These are phyloP conservation scores for Misgurnus mizolepis DNA, from an alignment of 2,113 vertebrate genomes.

Conservation along the genomic window DNA sequence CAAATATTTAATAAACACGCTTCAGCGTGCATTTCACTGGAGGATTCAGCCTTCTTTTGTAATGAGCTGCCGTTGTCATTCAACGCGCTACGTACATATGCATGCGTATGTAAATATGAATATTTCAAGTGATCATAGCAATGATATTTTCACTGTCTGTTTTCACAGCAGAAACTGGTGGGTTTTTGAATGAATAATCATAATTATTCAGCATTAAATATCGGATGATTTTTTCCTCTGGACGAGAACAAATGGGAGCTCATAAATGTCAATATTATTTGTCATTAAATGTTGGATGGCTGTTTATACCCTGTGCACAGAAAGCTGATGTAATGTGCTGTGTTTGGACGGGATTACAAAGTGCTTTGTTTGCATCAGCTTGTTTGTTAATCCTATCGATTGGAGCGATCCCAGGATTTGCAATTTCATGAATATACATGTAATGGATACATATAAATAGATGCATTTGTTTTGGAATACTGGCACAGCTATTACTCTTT, in stretches of 20 bases:
- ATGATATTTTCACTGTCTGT: background rate
- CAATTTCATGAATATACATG: conserved; percentile 48
- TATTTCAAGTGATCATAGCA: conserved; percentile 1
- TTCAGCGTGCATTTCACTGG: conserved; percentile 7
- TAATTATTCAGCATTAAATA: too few species aligned
- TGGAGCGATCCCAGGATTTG: conserved; percentile 26
- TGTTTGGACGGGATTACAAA: conserved; percentile 48
- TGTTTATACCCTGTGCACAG: conserved; percentile 9
- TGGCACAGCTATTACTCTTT: background rate
- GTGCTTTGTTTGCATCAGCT: conserved; percentile 44
- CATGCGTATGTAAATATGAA: conserved; percentile 16
- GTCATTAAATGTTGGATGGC: conserved; percentile 29
- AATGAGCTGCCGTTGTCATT: conserved; percentile 22
- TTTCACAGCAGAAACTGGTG: background rate
- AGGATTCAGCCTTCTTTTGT: conserved; percentile 11
- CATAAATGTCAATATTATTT: conserved; percentile 25
- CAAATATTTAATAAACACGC: conserved; percentile 28
- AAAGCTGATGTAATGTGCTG: conserved; percentile 35
- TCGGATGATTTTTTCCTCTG: conserved; percentile 7
- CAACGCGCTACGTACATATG: background rate
- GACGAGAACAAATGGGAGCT: conserved; percentile 10
- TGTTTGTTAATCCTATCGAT: conserved; percentile 49
- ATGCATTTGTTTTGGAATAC: conserved; percentile 26
- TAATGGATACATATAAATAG: background rate
- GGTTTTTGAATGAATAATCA: too few species aligned